Conservation (phyloP, 2,797 vertebrate species). For the Gymnothorax reevesii region DNA sequence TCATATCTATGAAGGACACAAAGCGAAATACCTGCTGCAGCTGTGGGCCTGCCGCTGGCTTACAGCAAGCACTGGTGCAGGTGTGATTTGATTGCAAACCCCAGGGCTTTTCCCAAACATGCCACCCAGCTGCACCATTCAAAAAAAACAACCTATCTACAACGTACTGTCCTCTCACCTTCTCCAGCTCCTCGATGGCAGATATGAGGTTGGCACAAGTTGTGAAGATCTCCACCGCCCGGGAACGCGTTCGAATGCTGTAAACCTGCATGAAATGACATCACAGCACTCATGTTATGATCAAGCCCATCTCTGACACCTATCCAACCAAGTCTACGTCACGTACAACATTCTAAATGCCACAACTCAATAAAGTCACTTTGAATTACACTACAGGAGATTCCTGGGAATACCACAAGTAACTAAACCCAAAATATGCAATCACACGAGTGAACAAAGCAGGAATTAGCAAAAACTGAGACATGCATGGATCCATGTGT, state of each 20-base stretch:
- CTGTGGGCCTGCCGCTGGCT: no score
- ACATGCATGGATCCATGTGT: no score
- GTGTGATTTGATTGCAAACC: no score
- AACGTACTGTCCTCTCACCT: conserved; percentile 78
- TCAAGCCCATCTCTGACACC: neutral
- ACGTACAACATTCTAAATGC: neutral
- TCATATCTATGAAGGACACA: no score
- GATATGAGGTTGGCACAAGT: conserved; percentile 98
- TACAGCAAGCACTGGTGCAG: no score
- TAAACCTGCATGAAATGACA: conserved; percentile 78
- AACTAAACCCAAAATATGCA: neutral
- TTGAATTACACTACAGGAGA: neutral
- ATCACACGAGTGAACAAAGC: neutral
- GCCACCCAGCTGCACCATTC: no score
- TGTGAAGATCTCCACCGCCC: conserved; percentile 97
- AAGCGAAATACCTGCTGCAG: no score
- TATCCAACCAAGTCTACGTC: neutral
- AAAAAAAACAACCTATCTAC: no score
- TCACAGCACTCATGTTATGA: neutral
- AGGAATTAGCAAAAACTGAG: neutral
- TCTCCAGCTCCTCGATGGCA: conserved; percentile 95
- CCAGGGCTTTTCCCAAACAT: no score
- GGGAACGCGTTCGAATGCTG: conserved; percentile 91
- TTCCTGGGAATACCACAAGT: neutral
- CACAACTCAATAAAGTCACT: neutral